These are phyloP conservation scores for Rhabdophis nuchalis DNA, from an alignment of 2,797 vertebrate genomes.

Conservation along the genomic window DNA sequence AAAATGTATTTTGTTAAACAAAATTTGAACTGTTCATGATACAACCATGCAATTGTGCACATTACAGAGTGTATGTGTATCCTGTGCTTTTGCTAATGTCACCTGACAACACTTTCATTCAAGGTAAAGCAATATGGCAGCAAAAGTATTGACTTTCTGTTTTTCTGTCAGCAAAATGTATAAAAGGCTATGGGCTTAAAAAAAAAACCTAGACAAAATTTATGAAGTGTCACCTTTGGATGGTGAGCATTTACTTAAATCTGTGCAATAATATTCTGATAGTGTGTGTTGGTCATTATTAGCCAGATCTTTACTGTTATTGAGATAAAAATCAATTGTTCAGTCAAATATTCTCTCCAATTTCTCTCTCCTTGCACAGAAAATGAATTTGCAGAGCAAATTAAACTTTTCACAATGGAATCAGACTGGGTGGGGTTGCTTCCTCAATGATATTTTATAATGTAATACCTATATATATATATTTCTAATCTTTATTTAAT, in stretches of 20 bases:
- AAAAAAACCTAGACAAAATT: not conserved
- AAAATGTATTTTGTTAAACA: constrained; percentile 3
- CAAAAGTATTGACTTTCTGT: constrained; percentile 15
- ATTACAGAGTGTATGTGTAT: constrained; percentile 16
- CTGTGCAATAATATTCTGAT: constrained; percentile 5
- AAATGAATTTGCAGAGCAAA: not conserved
- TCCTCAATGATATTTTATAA: not conserved
- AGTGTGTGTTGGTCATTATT: constrained; percentile 8
- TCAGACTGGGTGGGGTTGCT: not conserved
- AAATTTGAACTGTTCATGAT: constrained; percentile 18
- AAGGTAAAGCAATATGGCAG: constrained; percentile 34
- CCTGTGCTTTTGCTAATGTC: constrained; percentile 36
- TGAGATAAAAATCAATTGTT: constrained; percentile 41
- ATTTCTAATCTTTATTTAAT: not conserved
- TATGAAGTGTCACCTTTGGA: constrained; percentile 4
- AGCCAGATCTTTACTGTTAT: constrained; percentile 18
- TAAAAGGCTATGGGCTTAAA: not conserved
- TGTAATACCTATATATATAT: too few relatives aligned
- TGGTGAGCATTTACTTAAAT: constrained; percentile 28
- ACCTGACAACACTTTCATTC: constrained; percentile 41
- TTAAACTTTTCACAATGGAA: not conserved
- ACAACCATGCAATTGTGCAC: not conserved
- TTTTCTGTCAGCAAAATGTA: constrained; percentile 22
- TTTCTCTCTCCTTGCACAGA: constrained; percentile 30
- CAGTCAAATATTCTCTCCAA: constrained; percentile 28